phyloP scores from a whole-genome alignment of 2,797 vertebrate species.

The Spheniscus humboldti region DNA sequence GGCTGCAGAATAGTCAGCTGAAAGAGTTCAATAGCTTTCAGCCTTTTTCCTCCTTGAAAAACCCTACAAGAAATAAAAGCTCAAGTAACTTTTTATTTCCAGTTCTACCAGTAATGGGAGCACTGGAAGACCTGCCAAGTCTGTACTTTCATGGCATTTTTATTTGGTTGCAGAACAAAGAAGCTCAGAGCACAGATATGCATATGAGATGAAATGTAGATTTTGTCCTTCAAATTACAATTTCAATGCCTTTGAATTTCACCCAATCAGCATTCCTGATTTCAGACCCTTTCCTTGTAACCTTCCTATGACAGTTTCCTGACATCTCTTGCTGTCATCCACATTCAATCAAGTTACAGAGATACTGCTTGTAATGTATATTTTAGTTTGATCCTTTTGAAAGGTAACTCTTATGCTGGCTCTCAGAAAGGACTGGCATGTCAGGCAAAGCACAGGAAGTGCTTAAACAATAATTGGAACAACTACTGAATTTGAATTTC shows the following conservation, averaged over 20 bases:
- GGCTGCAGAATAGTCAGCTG: background rate
- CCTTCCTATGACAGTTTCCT: background rate
- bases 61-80: background rate
- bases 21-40: conserved; percentile 3
- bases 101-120: background rate
- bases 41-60: background rate
- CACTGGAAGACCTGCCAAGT: background rate
- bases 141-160: background rate
- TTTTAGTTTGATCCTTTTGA: background rate
- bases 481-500: background rate
- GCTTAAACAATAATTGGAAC: background rate
- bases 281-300: background rate
- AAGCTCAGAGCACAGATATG: background rate
- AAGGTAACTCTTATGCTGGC: background rate
- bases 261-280: background rate
- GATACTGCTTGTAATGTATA: background rate
- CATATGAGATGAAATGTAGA: background rate
- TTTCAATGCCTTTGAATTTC: conserved; percentile 10
- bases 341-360: background rate
- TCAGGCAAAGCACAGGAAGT: background rate
- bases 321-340: background rate
- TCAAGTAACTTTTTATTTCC: background rate
- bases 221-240: conserved; percentile 13
- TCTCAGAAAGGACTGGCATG: background rate
- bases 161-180: background rate